Conservation (phyloP, 2,797 vertebrate species). For the Lithobates pipiens region DNA sequence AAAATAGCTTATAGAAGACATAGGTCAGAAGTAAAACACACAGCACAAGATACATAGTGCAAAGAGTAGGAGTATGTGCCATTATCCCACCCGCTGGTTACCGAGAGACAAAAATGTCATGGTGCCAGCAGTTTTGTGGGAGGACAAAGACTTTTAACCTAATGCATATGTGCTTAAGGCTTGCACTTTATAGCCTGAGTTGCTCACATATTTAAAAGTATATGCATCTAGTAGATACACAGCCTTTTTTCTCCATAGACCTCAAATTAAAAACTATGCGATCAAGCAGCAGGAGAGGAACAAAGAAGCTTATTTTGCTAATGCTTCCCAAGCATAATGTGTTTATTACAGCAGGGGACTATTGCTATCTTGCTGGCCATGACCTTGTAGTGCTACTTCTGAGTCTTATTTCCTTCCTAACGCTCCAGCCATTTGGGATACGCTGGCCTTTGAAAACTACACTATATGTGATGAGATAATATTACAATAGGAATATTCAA, state of each 20-base stretch:
- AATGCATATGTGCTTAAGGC: too few species aligned
- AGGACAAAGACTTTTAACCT: too few species aligned
- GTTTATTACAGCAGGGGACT: slow-evolving; percentile 2
- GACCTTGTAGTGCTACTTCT: neutral
- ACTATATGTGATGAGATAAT: neutral
- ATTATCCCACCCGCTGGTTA: too few species aligned
- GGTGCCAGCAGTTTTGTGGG: too few species aligned
- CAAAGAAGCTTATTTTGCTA: slow-evolving; percentile 6
- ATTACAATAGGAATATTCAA: neutral
- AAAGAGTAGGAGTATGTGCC: too few species aligned
- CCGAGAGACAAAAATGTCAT: too few species aligned
- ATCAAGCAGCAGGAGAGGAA: neutral
- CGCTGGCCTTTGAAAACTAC: neutral
- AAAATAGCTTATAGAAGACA: too few species aligned
- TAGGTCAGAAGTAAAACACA: too few species aligned
- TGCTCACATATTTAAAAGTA: neutral
- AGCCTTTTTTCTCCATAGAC: neutral
- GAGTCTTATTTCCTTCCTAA: slow-evolving; percentile 2
- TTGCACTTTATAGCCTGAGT: too few species aligned
- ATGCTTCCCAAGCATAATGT: slow-evolving; percentile 15
- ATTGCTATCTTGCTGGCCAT: slow-evolving; percentile 8
- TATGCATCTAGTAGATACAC: neutral
- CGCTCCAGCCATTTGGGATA: slow-evolving; percentile 5
- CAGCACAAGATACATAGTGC: too few species aligned
- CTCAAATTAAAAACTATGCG: neutral